Conservation (phyloP, 2,888 invertebrate genomes). For the Galerucella pusilla region DNA sequence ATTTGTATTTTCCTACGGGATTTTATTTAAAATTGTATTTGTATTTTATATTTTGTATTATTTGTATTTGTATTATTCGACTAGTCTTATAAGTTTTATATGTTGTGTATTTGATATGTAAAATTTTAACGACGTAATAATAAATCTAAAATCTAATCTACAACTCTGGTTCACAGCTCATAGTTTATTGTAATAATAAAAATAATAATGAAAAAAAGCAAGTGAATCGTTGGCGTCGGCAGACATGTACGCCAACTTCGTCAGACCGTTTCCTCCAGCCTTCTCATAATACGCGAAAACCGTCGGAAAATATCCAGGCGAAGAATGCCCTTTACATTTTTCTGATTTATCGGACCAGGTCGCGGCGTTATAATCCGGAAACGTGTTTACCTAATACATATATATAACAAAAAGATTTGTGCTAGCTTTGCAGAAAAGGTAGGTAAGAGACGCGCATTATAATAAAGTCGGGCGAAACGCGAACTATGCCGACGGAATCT, state of each 20-base stretch:
- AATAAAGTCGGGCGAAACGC: slow-evolving; percentile 20
- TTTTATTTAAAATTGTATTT: too few species aligned
- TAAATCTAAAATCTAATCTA: too few species aligned
- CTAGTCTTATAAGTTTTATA: too few species aligned
- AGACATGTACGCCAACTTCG: neutral
- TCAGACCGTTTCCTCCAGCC: neutral
- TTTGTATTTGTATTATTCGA: too few species aligned
- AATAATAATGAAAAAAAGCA: too few species aligned
- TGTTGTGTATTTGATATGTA: too few species aligned
- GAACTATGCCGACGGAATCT: slow-evolving; percentile 22
- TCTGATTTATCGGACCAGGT: slow-evolving; percentile 16
- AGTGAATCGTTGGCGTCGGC: neutral
- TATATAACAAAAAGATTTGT: slow-evolving; percentile 34
- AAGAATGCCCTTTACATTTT: slow-evolving; percentile 16
- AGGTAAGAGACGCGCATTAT: slow-evolving; percentile 23
- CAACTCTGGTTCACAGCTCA: too few species aligned
- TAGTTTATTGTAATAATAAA: too few species aligned
- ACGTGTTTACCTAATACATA: slow-evolving; percentile 34
- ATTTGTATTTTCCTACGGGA: too few species aligned
- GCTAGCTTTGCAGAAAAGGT: slow-evolving; percentile 33
- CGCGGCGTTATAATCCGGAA: slow-evolving; percentile 28
- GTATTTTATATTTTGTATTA: too few species aligned
- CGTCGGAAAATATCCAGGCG: slow-evolving; percentile 4
- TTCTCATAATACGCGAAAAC: neutral
- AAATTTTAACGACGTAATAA: too few species aligned